Base-by-base conservation (phyloP, 2,113 vertebrate species). In the Copsychus sechellarum region DNA sequence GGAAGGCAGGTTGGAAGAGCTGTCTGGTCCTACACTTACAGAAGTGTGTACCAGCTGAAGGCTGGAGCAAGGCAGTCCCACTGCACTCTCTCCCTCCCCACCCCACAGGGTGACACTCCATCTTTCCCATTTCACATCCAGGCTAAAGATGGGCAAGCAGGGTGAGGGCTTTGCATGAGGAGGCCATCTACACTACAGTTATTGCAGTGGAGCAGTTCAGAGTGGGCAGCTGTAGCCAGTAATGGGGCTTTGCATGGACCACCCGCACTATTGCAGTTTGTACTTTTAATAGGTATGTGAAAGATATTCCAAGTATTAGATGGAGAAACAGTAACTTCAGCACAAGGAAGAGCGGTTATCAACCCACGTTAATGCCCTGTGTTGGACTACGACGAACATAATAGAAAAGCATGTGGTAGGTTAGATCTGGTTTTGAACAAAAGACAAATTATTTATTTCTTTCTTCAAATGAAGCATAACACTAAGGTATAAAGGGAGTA, bases 401-500 rank as follows among this genome's bases (percentile, higher is more conserved):
- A 94, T 3, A 95, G 83, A 93, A 94, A 88, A 86, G 69, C 82
- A 94, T 92, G 23, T 86, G 87, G 48, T 94, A 94, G 56, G 71
- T 89, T 94, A 93, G 43, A 64, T 81, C 56, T 36, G 25, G 47
- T 88, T 96, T 97, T 95, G 90, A 97, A 94, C 93, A 97, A 96
- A 96, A 94, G 90, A 96, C 89, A 94, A 95, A 95, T 96, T 96
- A 96, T 97, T 96, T 97, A 91, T 96, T 93, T 93, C 56, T 82
- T 93, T 95, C 92, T 72, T 79, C 89, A 94, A 87, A 93, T 79
- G 81, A 86, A 93, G 90, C 79, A 81, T 96, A 96, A 92, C 89
- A 80, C 95, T 95, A 90, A 83, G 80, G 84, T 94, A 86, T 91
- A 91, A 90, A 69, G 79, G 80, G 90, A 92, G 90, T 89, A 92